Evolutionary conservation across 1,140 invertebrate species (phyloP), one percentile per base, ranked within the genome.

Genomic region (Argopecten irradians): DNA sequence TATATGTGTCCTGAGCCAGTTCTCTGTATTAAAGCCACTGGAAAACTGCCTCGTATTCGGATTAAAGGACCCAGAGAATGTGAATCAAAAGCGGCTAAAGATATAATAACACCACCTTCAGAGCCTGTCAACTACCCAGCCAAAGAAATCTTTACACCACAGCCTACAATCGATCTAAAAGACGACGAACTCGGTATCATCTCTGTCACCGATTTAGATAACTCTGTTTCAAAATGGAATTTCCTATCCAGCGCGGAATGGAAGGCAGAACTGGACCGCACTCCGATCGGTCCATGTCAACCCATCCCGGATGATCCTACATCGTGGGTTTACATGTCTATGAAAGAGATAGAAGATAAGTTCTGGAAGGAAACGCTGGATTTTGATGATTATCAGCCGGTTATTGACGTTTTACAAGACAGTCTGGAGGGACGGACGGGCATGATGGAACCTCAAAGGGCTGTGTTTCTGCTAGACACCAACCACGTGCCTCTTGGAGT

Each of bases 121-220:
- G 32, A 85, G 22, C 84, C 43, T 85, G 84, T 43, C 11, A 33
- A 85, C 39, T 85, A 85, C 34, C 46, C 36, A 35, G 82, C 86
- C 86, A 36, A 35, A 82, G 55, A 82, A 82, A 86, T 32, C 39
- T 86, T 82, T 33, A 34, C 55, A 86, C 32, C 11, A 36, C 33
- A 32, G 19, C 22, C 3, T 36, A 86, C 16, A 86, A 86, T 46
- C 32, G 85, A 33, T 41, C 14, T 46, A 22, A 86, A 46, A n/a
- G 55, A 71, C 55, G 28, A 41, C 19, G 55, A 71, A 71, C 55
- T 71, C n/a, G 55, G 55, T 71, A 71, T 71, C 3, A 71, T 71
- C 13, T 33, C 35, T 28, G 28, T n/a, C 55, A 84, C 34, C 11
- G 83, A 35, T 39, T 35, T 34, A 84, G 36, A 84, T 1, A 16